Base-by-base conservation (phyloP, 2,797 vertebrate species). In the Gadopsis bispinosus region DNA sequence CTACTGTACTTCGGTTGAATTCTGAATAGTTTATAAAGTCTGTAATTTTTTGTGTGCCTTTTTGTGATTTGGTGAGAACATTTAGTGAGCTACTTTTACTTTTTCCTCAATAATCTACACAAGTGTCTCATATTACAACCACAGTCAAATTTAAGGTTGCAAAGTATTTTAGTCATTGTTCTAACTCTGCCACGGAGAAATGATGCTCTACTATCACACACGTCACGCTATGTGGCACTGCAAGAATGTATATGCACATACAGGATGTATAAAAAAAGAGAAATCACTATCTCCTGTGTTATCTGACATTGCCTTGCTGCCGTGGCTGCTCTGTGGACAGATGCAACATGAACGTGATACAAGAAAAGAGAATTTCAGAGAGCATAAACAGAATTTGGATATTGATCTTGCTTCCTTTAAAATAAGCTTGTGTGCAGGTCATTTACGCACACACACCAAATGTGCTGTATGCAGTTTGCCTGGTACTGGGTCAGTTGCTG, bases 341-440 rank as follows among this genome's bases (percentile, higher is more conserved):
- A 85, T 85, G 67, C 67, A 78, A 80, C 26, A 43, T 51, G 71
- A 66, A 74, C 78, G 80, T 48, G 41, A 81, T 72, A 69, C 70
- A 58, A 83, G 71, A 63, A 85, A 72, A 69, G 73, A 39, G 29
- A 63, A 37, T 71, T 72, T 87, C 69, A 70, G 37, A 70, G 43
- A 72, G 71, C 51, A 79, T 35, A 54, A 82, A 63, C 41, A 75
- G 63, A 75, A 82, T 85, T 75, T 72, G 82, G 75, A 80, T 75
- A 76, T 77, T 74, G 71, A 70, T 73, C 55, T 72, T 7, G 9
- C 7, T 41, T 29, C 64, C 72, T 64, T 56, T 17, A 60, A 72
- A 64, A 76, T 31, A 77, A 76, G 70, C 43, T 54, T 68, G 62
- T 68, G 62, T 62, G 50, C n/a, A 29, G 51, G 20, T 50, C 41